Evolutionary conservation across 2,797 vertebrate genomes (phyloP).

Genomic region (Rhynchotus rufescens): DNA sequence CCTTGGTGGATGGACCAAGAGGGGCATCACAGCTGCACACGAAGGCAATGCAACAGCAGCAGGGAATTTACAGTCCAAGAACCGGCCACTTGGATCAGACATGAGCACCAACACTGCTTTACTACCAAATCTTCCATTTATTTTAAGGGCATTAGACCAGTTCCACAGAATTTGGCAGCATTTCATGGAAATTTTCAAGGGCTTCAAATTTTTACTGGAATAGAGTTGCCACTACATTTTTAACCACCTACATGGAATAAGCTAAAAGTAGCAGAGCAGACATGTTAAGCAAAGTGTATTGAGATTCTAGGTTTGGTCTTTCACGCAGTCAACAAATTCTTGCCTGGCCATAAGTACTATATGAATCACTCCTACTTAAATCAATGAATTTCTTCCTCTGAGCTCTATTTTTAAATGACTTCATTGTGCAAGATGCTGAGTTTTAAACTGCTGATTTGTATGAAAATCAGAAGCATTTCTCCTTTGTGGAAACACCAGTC

Average conservation of each 20-base stretch:
- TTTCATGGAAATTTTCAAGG: neutral
- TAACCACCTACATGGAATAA: neutral
- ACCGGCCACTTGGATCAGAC: accelerated
- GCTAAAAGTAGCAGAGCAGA: neutral
- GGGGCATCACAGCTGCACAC: accelerated
- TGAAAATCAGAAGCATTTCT: constrained; percentile 1
- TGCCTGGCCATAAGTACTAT: neutral
- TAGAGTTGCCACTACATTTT: neutral
- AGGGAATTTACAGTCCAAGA: neutral
- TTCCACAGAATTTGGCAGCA: neutral
- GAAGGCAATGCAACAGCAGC: neutral
- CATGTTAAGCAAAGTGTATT: neutral
- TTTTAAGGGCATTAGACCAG: neutral
- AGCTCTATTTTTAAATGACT: neutral
- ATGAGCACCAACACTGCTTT: neutral
- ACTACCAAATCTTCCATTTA: neutral
- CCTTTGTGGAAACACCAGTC: neutral
- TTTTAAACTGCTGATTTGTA: neutral
- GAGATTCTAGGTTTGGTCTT: neutral
- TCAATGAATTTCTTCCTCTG: neutral
- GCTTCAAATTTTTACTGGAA: neutral
- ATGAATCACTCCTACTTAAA: neutral
- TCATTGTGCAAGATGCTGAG: neutral
- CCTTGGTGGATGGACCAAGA: neutral
- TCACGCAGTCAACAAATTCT: neutral